Conservation (phyloP, 1,140 invertebrate genomes). For the Phymastichus coffea region DNA sequence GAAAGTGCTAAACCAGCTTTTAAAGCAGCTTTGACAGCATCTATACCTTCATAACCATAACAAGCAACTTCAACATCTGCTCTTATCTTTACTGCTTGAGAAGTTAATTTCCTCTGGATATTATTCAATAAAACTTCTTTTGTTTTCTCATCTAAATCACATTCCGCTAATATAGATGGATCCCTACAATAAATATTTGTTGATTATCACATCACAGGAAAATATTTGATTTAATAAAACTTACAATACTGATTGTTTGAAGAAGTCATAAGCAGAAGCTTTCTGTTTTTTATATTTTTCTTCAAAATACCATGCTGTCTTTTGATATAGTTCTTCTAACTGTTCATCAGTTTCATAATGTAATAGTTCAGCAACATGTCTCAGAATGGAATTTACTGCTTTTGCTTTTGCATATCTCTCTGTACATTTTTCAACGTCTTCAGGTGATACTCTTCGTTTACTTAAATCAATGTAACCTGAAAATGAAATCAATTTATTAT, state of each 20-base stretch:
- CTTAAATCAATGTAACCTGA: constrained; percentile 98
- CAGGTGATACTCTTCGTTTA: constrained; percentile 95
- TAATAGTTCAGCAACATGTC: constrained; percentile 94
- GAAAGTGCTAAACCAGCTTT: constrained; percentile 90
- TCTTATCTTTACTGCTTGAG: constrained; percentile 96
- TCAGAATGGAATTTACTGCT: constrained; percentile 95
- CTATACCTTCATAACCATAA: constrained; percentile 98
- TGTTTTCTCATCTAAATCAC: constrained; percentile 89
- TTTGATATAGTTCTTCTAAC: constrained; percentile 92
- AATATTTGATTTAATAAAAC: constrained; percentile 44
- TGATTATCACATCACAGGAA: not conserved
- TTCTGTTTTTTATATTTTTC: constrained; percentile 91
- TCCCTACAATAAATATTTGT: constrained; percentile 66
- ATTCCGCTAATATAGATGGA: constrained; percentile 93
- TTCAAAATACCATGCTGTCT: constrained; percentile 99
- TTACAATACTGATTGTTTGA: constrained; percentile 97
- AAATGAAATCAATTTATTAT: not conserved
- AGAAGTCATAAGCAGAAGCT: constrained; percentile 94
- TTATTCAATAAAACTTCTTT: constrained; percentile 92
- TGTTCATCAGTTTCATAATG: constrained; percentile 89
- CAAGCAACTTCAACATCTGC: constrained; percentile 98
- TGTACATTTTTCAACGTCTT: constrained; percentile 97
- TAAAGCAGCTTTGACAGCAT: constrained; percentile 95
- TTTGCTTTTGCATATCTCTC: constrained; percentile 98
- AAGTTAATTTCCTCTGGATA: constrained; percentile 94